Percentiles rank a stretch among this genome's conserved stretches.
phyloP scores from a whole-genome alignment of 2,888 invertebrate genomes.

The Brenthis hecate region DNA sequence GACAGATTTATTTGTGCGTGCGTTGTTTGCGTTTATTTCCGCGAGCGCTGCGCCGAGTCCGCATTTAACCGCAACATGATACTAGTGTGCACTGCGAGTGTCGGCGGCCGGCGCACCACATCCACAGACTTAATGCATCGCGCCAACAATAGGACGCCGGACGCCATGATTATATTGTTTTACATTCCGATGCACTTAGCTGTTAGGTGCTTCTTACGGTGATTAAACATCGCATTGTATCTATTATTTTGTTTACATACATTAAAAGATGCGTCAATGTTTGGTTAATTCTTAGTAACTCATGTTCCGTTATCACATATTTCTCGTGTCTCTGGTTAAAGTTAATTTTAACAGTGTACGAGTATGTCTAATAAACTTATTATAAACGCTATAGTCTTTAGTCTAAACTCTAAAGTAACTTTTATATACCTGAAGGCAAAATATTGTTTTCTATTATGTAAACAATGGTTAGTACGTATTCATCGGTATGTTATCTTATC shows the following conservation, averaged over 20 bases:
- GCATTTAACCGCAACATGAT: constrained; percentile 77
- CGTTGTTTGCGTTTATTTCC: constrained; percentile 65
- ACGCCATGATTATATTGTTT: constrained; percentile 39
- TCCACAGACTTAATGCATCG: constrained; percentile 54
- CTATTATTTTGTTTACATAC: neutral
- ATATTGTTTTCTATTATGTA: constrained; percentile 3
- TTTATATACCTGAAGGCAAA: too few relatives aligned
- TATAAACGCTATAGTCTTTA: too few relatives aligned
- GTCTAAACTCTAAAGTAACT: too few relatives aligned
- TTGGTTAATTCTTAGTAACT: too few relatives aligned
- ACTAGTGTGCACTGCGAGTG: constrained; percentile 47
- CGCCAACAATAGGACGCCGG: constrained; percentile 52
- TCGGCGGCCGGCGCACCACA: constrained; percentile 46
- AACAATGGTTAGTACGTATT: constrained; percentile 24
- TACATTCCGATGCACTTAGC: constrained; percentile 34
- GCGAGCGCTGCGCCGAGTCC: constrained; percentile 63
- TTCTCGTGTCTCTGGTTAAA: too few relatives aligned
- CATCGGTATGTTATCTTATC: constrained; percentile 28
- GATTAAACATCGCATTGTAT: neutral
- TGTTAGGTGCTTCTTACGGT: constrained; percentile 6
- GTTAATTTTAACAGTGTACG: too few relatives aligned
- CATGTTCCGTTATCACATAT: too few relatives aligned
- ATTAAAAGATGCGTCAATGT: neutral
- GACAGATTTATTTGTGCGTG: constrained; percentile 36
- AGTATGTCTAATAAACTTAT: too few relatives aligned